phyloP scores from a whole-genome alignment of 2,888 invertebrate species.

The Nezara viridula region DNA sequence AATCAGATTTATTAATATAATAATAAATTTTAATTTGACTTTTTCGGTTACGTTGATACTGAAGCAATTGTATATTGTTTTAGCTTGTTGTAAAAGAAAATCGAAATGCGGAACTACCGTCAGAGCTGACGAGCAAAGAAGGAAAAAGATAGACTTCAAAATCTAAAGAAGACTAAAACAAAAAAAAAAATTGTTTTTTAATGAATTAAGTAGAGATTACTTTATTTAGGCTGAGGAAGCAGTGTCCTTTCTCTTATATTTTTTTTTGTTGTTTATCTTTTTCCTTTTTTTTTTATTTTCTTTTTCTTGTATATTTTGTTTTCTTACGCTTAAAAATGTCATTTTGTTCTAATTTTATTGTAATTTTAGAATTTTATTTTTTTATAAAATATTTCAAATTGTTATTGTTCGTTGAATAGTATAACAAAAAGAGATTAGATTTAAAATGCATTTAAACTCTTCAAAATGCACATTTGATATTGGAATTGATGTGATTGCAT shows the following conservation, averaged over 20 bases:
- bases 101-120: conserved; percentile 53
- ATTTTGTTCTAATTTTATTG: conserved; percentile 18
- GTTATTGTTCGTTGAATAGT: conserved; percentile 35
- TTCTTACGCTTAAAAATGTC: conserved; percentile 17
- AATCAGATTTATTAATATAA: background rate
- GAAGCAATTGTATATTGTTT: conserved; percentile 54
- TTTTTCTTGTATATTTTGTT: background rate
- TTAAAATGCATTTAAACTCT: background rate
- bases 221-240: conserved; percentile 5
- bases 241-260: conserved; percentile 43
- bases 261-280: conserved; percentile 48
- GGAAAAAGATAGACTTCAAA: conserved; percentile 59
- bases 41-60: background rate
- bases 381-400: conserved; percentile 18
- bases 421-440: background rate
- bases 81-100: conserved; percentile 58
- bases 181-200: background rate
- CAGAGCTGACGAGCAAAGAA: conserved; percentile 58
- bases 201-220: conserved; percentile 12
- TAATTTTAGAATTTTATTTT: conserved; percentile 27
- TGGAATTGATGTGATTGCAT: conserved; percentile 35
- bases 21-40: background rate
- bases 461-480: conserved; percentile 10
- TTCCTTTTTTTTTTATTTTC: conserved; percentile 10
- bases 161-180: conserved; percentile 53